Conservation (phyloP, 2,113 vertebrate genomes). For the Sialia sialis region DNA sequence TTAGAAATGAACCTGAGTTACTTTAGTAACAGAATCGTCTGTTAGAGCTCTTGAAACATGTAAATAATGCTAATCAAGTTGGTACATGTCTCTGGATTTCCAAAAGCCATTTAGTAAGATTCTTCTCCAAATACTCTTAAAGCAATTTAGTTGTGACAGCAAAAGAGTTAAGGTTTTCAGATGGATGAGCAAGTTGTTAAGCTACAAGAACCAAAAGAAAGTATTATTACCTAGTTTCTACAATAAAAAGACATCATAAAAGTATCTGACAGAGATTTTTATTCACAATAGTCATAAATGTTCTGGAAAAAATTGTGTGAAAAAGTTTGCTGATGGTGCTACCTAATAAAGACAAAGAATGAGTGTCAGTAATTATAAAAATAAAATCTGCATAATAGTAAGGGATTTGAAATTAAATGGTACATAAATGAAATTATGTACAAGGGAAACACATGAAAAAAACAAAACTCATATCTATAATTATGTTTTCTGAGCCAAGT, state of each 20-base stretch:
- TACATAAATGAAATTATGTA: background rate
- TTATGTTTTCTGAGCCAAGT: background rate
- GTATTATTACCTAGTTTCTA: background rate
- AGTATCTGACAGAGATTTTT: background rate
- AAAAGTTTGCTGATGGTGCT: background rate
- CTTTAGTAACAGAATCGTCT: background rate
- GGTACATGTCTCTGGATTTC: background rate
- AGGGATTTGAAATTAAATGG: background rate
- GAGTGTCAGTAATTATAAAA: background rate
- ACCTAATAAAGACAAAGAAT: background rate
- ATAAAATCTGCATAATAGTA: background rate
- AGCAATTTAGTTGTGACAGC: background rate
- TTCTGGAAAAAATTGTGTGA: background rate
- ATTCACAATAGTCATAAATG: background rate
- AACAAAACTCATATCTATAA: background rate
- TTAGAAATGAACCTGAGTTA: background rate
- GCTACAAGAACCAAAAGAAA: background rate
- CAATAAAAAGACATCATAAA: background rate
- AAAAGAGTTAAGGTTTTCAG: background rate
- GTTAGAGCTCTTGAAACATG: background rate
- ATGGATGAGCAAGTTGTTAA: background rate
- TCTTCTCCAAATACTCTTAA: background rate
- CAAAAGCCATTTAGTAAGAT: background rate
- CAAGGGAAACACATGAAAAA: background rate
- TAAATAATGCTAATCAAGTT: background rate